These are phyloP conservation scores for Lydus trimaculatus DNA, from an alignment of 2,888 invertebrate species.

Conservation along the genomic window DNA sequence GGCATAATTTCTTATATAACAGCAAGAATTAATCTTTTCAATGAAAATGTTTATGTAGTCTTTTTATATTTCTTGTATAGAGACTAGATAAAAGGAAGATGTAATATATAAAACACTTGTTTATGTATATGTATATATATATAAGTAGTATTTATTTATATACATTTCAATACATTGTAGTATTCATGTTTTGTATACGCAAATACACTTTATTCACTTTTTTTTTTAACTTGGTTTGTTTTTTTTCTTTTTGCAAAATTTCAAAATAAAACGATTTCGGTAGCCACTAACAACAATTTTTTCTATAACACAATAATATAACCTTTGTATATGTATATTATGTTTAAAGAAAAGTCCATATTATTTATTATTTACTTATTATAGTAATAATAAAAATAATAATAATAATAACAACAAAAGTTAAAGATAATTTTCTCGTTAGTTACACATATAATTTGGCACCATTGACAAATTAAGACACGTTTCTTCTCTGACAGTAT, in stretches of 20 bases:
- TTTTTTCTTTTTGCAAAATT: not conserved
- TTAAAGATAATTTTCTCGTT: not conserved
- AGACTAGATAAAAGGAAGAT: not conserved
- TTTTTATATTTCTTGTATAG: conserved; percentile 4
- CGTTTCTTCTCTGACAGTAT: conserved; percentile 12
- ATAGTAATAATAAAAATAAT: too few relatives aligned
- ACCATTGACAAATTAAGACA: conserved; percentile 31
- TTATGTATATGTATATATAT: conserved; percentile 24
- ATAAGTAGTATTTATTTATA: conserved; percentile 16
- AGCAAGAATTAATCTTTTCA: conserved; percentile 21
- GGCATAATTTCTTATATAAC: conserved; percentile 11
- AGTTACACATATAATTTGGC: conserved; percentile 22
- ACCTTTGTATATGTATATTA: conserved; percentile 3
- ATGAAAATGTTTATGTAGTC: conserved; percentile 19
- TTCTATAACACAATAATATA: conserved; percentile 5
- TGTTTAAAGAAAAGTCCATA: conserved; percentile 16
- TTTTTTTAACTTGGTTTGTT: conserved; percentile 21
- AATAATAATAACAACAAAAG: not conserved
- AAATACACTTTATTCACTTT: conserved; percentile 25
- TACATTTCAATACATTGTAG: conserved; percentile 33
- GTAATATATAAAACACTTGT: too few relatives aligned
- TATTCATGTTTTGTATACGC: conserved; percentile 16
- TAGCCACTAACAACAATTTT: conserved; percentile 27
- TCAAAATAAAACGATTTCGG: conserved; percentile 19
- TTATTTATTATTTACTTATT: not conserved